Conservation (phyloP, 2,113 vertebrate genomes). For the Hypocryptadius cinnamomeus region DNA sequence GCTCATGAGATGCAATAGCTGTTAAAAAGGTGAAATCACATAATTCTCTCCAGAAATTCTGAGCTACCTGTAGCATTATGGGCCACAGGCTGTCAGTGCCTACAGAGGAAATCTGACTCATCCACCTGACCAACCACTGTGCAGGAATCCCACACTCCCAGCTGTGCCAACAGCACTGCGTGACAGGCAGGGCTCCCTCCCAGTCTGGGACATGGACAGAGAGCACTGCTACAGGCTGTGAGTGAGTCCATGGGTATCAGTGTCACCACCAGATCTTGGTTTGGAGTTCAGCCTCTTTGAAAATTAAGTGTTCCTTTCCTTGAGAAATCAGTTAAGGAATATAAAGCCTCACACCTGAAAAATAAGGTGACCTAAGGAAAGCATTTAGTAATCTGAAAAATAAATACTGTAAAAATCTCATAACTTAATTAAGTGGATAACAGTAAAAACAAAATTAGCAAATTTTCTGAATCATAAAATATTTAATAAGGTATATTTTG, state of each 20-base stretch:
- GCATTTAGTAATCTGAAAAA: neutral
- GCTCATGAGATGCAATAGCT: neutral
- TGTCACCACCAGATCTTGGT: too few relatives aligned
- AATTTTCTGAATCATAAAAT: conserved; percentile 92
- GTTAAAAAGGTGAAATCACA: neutral
- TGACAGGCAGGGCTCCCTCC: neutral
- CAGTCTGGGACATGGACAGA: fast-evolving
- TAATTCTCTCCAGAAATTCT: neutral
- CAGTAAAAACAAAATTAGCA: conserved; percentile 49
- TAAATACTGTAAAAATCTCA: neutral
- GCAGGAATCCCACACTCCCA: neutral
- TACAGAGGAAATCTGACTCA: too few relatives aligned
- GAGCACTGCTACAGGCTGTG: neutral
- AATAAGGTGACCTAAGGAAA: neutral
- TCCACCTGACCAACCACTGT: fast-evolving
- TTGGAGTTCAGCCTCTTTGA: neutral
- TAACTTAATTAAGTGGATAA: neutral
- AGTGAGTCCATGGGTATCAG: fast-evolving
- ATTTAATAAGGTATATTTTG: conserved; percentile 96
- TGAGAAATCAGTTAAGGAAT: neutral
- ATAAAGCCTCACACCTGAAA: neutral
- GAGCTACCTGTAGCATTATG: neutral
- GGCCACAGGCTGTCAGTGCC: neutral
- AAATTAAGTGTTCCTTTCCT: neutral
- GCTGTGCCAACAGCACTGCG: fast-evolving